Evolutionary conservation across 1,140 invertebrate species (phyloP).

Genomic region (Temnothorax nylanderi): DNA sequence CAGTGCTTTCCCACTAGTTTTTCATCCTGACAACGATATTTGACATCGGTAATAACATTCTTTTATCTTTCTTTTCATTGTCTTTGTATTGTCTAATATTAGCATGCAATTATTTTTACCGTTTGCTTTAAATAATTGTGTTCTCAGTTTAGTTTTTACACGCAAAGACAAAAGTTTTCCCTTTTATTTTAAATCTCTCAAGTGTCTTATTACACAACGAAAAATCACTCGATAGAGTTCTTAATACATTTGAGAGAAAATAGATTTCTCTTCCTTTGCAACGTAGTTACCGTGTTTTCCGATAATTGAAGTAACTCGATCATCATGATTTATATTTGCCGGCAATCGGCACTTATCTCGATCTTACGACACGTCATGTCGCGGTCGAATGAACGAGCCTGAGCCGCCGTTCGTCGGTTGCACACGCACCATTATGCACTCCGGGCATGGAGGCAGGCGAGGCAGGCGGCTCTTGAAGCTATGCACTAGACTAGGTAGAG

Average conservation of each 20-base stretch:
- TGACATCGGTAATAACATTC: neutral
- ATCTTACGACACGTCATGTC: slow-evolving; percentile 40
- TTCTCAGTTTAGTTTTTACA: neutral
- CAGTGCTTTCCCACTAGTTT: slow-evolving; percentile 22
- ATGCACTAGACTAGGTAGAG: slow-evolving; percentile 55
- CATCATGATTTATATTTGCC: neutral
- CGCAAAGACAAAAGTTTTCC: neutral
- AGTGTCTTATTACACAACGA: neutral
- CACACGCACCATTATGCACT: slow-evolving; percentile 49
- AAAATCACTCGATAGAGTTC: neutral
- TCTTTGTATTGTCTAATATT: neutral
- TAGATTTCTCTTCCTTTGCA: neutral
- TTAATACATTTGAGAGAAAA: neutral
- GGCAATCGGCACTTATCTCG: slow-evolving; percentile 26
- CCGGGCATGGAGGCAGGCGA: slow-evolving; percentile 3
- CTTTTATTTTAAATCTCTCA: neutral
- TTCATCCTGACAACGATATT: neutral
- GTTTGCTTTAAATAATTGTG: neutral
- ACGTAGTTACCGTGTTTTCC: neutral
- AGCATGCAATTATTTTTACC: neutral
- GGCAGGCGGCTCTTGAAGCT: slow-evolving; percentile 39
- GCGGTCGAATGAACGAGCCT: slow-evolving; percentile 30
- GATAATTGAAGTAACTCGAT: neutral
- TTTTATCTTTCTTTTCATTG: neutral
- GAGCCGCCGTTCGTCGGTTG: slow-evolving; percentile 14